Base-by-base conservation (phyloP, 1,140 invertebrate species). In the Drosophila lacertosa region DNA sequence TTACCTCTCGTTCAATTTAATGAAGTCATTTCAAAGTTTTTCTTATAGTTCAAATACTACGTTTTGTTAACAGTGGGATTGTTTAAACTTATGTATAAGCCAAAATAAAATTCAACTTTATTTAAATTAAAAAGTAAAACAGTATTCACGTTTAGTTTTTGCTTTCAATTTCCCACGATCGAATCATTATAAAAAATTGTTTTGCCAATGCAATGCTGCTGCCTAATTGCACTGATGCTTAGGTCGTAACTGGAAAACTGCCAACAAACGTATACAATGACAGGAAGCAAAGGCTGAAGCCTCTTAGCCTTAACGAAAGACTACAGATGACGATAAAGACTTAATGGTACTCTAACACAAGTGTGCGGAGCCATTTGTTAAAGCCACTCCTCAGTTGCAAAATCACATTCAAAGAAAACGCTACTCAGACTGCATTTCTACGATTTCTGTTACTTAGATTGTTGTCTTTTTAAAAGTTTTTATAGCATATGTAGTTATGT, bases 101-200 rank as follows among this genome's bases (percentile, higher is more conserved):
- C 4, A 35, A 35, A 4, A 35, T 13, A 35, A 33, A 33, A 3
- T 40, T 6, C 24, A 26, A 29, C 9, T 29, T 7, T 29, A 5
- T 29, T 5, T 29, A 29, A 29, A 9, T 29, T 7, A 29, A 29
- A 29, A 29, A 0, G 9, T 1, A 9, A 7, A 29, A 29, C 3
- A n/a, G 33, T n/a, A 44, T 22, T 44, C 11, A 24, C 13, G 47
- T 4, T 29, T 7, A 40, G 22, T 4, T 26, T 5, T 35, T 10
- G 15, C 47, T 33, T n/a, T 35, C 3, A 13, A 33, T 18, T 11
- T n/a, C 18, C 18, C 57, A 58, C 54, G 53, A 66, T 57, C 63
- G 39, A 24, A 63, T 24, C 39, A 54, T 44, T 63, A 63, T 20
- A 40, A 32, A 32, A 42, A 51, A 57, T 37, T 48, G 42, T 29